Base-by-base conservation (phyloP, 2,113 vertebrate genomes). In the Lophochroa leadbeateri region DNA sequence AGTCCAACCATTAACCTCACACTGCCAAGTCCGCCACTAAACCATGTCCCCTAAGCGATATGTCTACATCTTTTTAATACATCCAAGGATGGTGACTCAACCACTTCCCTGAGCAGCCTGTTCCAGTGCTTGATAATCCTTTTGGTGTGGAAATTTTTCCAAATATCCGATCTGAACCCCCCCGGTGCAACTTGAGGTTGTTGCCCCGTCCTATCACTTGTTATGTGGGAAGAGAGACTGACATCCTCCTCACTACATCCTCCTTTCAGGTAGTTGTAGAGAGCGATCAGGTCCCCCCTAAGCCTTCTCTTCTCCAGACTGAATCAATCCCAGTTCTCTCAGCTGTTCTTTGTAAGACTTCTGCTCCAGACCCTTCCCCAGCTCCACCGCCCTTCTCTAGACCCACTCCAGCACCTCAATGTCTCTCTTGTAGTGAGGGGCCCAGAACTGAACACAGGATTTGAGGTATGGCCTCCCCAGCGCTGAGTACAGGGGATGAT, bases 371-470 rank as follows among this genome's bases (percentile, higher is more conserved):
- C 37, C 37, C 37, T 37, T 37, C 37, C 9, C 37, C 37, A 37
- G 37, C 37, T 37, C 37, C 37, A 37, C 37, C 9, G 37, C 37
- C 37, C 37, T 37, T 37, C 37, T n/a, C 21, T 13, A 27, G 47
- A 6, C 41, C 20, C 0, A 0, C 41, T 63, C 17, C 69, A 63
- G 27, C 35, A 0, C 35, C 35, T 55, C 69, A 10, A 2, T 20
- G 31, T 1, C 46, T 13, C 46, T 21, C 9, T 31, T 31, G 37
- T 1, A 28, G 8, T 3, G 23, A 76, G n/a, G 21, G 31, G 10
- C 35, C 25, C 55, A 76, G 63, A 82, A 21, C 7, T 0, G 55
- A 33, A 15, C 43, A 19, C 37, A n/a, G 43, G 3, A 11, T n/a
- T 39, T 7, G 0, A 43, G 61, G 35, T 31, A 17, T 2, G 3